phyloP scores from a whole-genome alignment of 1,140 invertebrate genomes.

The Hirudo medicinalis region DNA sequence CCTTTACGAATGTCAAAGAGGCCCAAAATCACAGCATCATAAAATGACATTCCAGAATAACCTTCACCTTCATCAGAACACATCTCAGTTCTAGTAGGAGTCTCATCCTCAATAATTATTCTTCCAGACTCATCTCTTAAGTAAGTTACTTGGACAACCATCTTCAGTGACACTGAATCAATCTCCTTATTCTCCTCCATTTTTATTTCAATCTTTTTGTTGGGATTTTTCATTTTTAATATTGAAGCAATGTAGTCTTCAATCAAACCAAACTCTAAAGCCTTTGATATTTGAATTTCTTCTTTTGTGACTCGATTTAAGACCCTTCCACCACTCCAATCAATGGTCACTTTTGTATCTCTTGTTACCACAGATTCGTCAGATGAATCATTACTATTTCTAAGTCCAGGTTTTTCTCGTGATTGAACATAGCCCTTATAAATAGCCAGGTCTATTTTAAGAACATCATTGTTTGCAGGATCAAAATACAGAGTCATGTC shows the following conservation, averaged over 20 bases:
- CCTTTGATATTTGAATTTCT: constrained; percentile 15
- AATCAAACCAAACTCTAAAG: constrained; percentile 18
- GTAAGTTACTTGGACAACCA: neutral
- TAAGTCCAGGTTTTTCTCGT: neutral
- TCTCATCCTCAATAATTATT: constrained; percentile 10
- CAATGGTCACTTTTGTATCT: constrained; percentile 14
- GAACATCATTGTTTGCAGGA: constrained; percentile 26
- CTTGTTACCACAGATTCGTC: constrained; percentile 3
- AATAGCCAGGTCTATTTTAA: constrained; percentile 54
- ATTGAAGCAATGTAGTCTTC: constrained; percentile 16
- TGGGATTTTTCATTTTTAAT: constrained; percentile 8
- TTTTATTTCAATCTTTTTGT: neutral
- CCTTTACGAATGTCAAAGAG: constrained; percentile 59
- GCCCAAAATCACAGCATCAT: constrained; percentile 48
- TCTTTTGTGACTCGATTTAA: constrained; percentile 19
- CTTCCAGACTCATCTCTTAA: constrained; percentile 13
- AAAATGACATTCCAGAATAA: constrained; percentile 25
- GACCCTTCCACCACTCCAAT: constrained; percentile 18
- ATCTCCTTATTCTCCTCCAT: neutral
- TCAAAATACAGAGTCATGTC: constrained; percentile 44
- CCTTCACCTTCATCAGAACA: constrained; percentile 20
- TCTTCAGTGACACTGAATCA: neutral
- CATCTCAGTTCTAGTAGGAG: neutral
- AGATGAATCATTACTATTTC: neutral
- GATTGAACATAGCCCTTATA: constrained; percentile 55